These are phyloP conservation scores for Argentina silus DNA, from an alignment of 2,797 vertebrate genomes.

Conservation along the genomic window DNA sequence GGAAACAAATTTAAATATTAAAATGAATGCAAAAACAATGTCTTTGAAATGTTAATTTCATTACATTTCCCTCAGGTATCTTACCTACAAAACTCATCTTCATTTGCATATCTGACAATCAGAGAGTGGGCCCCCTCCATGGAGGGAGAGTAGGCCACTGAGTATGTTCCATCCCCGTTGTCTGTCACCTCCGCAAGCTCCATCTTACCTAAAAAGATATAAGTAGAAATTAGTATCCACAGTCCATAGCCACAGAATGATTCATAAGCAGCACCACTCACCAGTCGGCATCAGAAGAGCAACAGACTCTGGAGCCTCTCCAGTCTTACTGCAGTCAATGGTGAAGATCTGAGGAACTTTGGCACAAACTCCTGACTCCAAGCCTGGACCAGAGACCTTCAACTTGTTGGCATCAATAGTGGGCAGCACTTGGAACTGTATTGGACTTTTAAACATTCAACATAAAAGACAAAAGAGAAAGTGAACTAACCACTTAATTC, in stretches of 20 bases:
- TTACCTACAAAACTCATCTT: slow-evolving; percentile 78
- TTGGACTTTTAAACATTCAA: too few relatives aligned
- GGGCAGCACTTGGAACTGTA: neutral
- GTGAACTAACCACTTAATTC: neutral
- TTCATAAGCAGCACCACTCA: neutral
- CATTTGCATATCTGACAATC: slow-evolving; percentile 72
- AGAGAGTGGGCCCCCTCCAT: slow-evolving; percentile 79
- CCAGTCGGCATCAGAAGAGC: slow-evolving; percentile 30
- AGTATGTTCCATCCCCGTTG: slow-evolving; percentile 74
- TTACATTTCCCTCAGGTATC: neutral
- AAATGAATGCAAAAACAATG: neutral
- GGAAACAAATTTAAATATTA: neutral
- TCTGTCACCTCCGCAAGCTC: slow-evolving; percentile 77
- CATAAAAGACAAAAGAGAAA: too few relatives aligned
- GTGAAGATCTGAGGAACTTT: slow-evolving; percentile 22
- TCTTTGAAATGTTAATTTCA: neutral
- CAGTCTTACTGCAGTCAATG: slow-evolving; percentile 22
- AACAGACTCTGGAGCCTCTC: slow-evolving; percentile 25
- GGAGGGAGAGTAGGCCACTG: slow-evolving; percentile 75
- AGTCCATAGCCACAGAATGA: neutral
- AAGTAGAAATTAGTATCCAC: neutral
- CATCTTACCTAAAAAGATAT: slow-evolving; percentile 61
- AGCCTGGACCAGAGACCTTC: slow-evolving; percentile 5
- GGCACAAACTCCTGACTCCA: slow-evolving; percentile 22
- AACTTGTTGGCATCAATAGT: neutral